Evolutionary conservation across 2,888 invertebrate species (phyloP).

Genomic region (Phalangium opilio): DNA sequence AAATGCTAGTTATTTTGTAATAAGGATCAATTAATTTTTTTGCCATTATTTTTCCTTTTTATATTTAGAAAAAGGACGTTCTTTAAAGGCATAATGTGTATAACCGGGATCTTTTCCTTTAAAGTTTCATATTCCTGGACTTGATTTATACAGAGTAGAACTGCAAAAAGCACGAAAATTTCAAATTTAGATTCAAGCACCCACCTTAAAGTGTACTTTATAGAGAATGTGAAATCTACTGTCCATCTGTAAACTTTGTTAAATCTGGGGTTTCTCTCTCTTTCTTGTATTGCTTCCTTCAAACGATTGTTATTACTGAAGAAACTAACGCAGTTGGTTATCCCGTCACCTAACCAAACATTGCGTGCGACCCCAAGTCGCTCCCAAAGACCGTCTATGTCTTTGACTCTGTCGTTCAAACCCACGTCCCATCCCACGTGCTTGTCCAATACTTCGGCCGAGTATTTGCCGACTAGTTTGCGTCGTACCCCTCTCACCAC

Average conservation of each 20-base stretch:
- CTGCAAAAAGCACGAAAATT: too few species aligned
- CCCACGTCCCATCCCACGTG: conserved; percentile 8
- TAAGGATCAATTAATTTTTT: too few species aligned
- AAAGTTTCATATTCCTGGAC: too few species aligned
- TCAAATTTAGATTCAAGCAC: too few species aligned
- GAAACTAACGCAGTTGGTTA: conserved; percentile 9
- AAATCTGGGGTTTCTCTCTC: not conserved
- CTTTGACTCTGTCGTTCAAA: conserved; percentile 2
- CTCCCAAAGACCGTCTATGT: conserved; percentile 2
- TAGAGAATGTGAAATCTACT: conserved; percentile 4
- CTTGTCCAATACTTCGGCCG: not conserved
- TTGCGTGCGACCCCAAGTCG: not conserved
- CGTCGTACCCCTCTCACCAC: conserved; percentile 11
- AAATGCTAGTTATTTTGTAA: too few species aligned
- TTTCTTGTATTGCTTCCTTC: not conserved
- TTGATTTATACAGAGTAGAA: too few species aligned
- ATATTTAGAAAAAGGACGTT: too few species aligned
- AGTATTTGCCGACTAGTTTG: not conserved
- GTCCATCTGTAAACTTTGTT: conserved; percentile 14
- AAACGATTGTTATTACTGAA: conserved; percentile 1
- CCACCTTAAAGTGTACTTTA: not conserved
- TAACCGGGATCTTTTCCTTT: too few species aligned
- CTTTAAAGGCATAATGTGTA: too few species aligned
- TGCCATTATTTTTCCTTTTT: too few species aligned
- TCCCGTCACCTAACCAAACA: conserved; percentile 11